Percentiles rank a stretch among this genome's conserved stretches.
Conservation (phyloP, 2,888 invertebrate species). For the Corythucha ciliata region DNA sequence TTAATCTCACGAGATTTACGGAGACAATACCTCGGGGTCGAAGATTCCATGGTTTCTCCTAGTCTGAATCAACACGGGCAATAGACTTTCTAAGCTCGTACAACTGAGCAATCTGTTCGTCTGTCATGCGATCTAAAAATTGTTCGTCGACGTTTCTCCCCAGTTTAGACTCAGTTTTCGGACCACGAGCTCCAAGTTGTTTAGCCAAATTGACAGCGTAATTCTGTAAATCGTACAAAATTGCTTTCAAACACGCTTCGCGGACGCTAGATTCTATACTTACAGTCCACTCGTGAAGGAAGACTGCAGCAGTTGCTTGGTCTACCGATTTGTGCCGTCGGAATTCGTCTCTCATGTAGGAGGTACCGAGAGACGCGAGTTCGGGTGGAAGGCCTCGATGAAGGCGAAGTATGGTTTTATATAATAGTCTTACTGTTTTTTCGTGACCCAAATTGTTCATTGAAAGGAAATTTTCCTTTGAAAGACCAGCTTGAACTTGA, state of each 20-base stretch:
- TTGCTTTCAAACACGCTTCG: not conserved
- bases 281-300: conserved; percentile 84
- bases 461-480: too few species aligned
- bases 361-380: conserved; percentile 60
- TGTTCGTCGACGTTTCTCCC: conserved; percentile 55
- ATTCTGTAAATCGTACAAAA: conserved; percentile 57
- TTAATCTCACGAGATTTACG: not conserved
- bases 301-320: conserved; percentile 58
- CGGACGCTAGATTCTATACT: not conserved
- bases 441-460: too few species aligned
- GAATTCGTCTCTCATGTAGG: conserved; percentile 76
- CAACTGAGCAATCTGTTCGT: conserved; percentile 75
- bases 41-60: not conserved
- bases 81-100: conserved; percentile 64
- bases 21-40: not conserved
- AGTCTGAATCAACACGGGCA: not conserved
- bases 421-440: conserved; percentile 46
- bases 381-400: conserved; percentile 67
- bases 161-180: conserved; percentile 49
- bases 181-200: conserved; percentile 60
- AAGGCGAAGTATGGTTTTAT: conserved; percentile 67
- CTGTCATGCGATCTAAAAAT: conserved; percentile 60
- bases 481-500: too few species aligned
- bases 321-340: conserved; percentile 68
- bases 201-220: conserved; percentile 65